Evolutionary conservation across 1,140 invertebrate species (phyloP).

Genomic region (Gryon sp.): DNA sequence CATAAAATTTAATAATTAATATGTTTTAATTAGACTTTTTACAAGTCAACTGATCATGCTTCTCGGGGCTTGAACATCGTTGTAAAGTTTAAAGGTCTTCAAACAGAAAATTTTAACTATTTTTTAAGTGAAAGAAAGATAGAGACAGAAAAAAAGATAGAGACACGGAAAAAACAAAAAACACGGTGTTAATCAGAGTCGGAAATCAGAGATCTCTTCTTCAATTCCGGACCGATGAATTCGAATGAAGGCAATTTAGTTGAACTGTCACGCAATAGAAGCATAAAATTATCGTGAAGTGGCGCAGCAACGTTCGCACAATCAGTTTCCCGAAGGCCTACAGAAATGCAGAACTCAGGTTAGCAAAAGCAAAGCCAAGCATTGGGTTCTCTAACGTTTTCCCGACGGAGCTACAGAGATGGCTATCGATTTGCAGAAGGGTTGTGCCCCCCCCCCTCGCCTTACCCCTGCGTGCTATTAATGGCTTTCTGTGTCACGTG

Average conservation of each 20-base stretch:
- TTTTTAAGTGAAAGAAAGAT: not conserved
- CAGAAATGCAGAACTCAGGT: too few species aligned
- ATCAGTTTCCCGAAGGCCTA: conserved; percentile 48
- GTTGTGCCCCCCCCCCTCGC: conserved; percentile 46
- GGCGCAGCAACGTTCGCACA: conserved; percentile 55
- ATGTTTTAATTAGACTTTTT: conserved; percentile 13
- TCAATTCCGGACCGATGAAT: conserved; percentile 49
- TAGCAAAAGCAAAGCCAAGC: conserved; percentile 5
- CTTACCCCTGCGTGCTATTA: too few species aligned
- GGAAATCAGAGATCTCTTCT: conserved; percentile 56
- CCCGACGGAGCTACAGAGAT: conserved; percentile 23
- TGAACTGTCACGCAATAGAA: conserved; percentile 56
- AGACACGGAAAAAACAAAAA: too few species aligned
- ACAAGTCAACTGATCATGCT: conserved; percentile 14
- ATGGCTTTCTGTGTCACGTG: conserved; percentile 66
- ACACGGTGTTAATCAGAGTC: conserved; percentile 47
- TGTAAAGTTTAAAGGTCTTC: conserved; percentile 18
- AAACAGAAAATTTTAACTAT: conserved; percentile 1
- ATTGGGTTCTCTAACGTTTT: conserved; percentile 14
- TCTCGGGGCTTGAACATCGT: conserved; percentile 20
- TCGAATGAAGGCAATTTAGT: conserved; percentile 52
- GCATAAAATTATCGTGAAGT: conserved; percentile 66
- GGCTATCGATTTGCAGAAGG: conserved; percentile 62
- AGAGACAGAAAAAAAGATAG: too few species aligned
- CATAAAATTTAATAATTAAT: too few species aligned